Evolutionary conservation across 2,888 invertebrate species (phyloP).

Genomic region (Lysandra bellargus): DNA sequence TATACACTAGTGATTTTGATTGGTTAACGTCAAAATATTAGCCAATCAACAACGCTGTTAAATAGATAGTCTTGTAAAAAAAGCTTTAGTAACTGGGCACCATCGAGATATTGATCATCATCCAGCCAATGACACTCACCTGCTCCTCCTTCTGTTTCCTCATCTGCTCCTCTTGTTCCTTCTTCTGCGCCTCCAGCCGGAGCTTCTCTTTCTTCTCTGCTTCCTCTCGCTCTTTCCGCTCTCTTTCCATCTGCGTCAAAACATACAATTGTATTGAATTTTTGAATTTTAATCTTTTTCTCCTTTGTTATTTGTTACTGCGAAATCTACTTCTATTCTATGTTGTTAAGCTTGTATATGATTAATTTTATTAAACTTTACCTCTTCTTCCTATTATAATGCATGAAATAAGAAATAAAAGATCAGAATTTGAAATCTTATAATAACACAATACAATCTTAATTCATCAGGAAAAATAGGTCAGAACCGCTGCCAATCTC

Average conservation of each 20-base stretch:
- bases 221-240: constrained; percentile 95
- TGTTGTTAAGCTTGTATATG: no score
- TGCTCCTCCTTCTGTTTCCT: constrained; percentile 88
- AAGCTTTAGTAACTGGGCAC: no score
- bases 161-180: constrained; percentile 93
- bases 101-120: no score
- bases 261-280: not conserved
- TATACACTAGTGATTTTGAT: no score
- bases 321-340: no score
- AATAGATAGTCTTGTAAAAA: no score
- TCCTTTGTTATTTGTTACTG: no score
- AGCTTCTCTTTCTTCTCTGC: constrained; percentile 91
- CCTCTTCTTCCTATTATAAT: not conserved
- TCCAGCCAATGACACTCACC: constrained; percentile 46
- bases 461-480: no score
- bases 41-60: no score
- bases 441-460: not conserved
- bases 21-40: no score
- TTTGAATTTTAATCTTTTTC: not conserved
- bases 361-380: not conserved
- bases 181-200: constrained; percentile 85
- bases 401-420: not conserved
- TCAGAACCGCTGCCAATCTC: no score
- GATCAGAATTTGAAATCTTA: not conserved
- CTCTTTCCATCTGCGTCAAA: constrained; percentile 88